A percentile compares a stretch with the other conserved stretches of the same genome.
Conservation (phyloP, 2,797 vertebrate species). For the Arnoldichthys spilopterus region DNA sequence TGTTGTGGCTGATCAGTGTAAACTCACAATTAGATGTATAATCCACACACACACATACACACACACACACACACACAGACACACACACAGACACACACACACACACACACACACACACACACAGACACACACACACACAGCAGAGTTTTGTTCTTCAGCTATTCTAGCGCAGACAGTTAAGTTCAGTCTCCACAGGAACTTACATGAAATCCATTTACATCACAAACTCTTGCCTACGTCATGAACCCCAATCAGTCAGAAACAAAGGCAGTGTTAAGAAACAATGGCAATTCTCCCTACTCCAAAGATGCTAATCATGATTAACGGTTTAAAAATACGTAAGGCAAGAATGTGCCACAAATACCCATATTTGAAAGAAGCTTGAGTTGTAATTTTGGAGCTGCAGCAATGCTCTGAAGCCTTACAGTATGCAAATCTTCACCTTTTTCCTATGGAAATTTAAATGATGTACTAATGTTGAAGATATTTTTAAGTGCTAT, state of each 20-base stretch:
- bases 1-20: no score
- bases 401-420: not conserved
- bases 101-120: slow-evolving; percentile 23
- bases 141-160: slow-evolving; percentile 28
- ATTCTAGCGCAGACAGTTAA: slow-evolving; percentile 5
- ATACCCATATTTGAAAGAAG: not conserved
- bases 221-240: slow-evolving; percentile 21
- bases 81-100: not conserved
- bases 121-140: slow-evolving; percentile 1
- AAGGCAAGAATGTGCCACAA: not conserved
- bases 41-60: no score
- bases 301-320: slow-evolving; percentile 58
- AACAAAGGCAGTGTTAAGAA: slow-evolving; percentile 16
- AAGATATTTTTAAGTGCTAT: not conserved
- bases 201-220: not conserved
- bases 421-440: not conserved
- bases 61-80: no score
- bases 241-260: not conserved
- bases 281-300: slow-evolving; percentile 42
- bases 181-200: not conserved
- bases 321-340: slow-evolving; percentile 43
- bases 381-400: not conserved
- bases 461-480: not conserved
- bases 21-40: no score
- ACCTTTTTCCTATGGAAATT: not conserved